phyloP scores from a whole-genome alignment of 2,888 invertebrate genomes.

The Sceliomorpha sp. region DNA sequence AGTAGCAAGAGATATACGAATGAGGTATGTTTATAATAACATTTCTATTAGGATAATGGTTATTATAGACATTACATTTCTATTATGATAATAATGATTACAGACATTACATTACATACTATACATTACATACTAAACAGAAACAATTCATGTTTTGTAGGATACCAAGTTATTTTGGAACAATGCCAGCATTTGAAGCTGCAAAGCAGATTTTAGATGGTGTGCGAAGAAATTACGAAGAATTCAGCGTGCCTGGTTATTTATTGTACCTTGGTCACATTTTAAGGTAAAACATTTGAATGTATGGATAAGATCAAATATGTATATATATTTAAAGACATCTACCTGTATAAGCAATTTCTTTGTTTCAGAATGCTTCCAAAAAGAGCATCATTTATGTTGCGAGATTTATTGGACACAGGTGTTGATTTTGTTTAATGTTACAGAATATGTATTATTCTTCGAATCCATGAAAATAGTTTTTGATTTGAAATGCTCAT shows the following conservation, averaged over 20 bases:
- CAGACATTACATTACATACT: too few relatives aligned
- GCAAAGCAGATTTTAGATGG: constrained; percentile 84
- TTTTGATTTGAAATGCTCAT: too few relatives aligned
- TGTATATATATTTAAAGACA: constrained; percentile 3
- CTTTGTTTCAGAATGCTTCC: constrained; percentile 82
- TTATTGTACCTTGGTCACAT: constrained; percentile 83
- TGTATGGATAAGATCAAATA: too few relatives aligned
- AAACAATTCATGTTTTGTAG: too few relatives aligned
- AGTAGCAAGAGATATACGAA: constrained; percentile 82
- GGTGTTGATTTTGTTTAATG: constrained; percentile 84
- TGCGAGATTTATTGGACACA: constrained; percentile 84
- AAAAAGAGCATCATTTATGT: constrained; percentile 83
- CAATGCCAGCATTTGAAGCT: constrained; percentile 83
- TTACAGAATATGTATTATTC: too few relatives aligned
- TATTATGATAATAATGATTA: too few relatives aligned
- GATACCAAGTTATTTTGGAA: constrained; percentile 85
- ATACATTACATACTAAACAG: too few relatives aligned
- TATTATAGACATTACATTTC: too few relatives aligned
- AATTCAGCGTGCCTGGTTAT: constrained; percentile 85
- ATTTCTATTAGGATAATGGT: constrained; percentile 8
- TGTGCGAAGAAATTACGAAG: constrained; percentile 83
- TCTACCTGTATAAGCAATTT: constrained; percentile 9
- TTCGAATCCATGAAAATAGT: too few relatives aligned
- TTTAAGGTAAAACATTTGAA: constrained; percentile 73
- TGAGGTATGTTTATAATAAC: constrained; percentile 79